Base-by-base conservation (phyloP, 2,888 invertebrate genomes). In the Eupeodes latifasciatus region DNA sequence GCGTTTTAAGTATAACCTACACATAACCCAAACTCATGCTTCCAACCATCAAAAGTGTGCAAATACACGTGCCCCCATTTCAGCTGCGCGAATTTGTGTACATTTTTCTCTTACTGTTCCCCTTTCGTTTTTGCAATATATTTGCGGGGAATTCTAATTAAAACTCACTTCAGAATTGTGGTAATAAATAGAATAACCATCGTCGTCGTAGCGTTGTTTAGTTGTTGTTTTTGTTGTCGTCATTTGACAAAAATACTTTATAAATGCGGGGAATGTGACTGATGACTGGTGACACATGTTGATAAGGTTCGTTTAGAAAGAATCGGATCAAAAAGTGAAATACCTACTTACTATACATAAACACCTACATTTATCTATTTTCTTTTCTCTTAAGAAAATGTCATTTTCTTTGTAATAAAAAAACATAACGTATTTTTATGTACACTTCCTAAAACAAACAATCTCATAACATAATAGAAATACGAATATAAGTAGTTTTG, bases 51-150 rank as follows among this genome's bases (percentile, higher is more conserved):
- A n/a, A 79, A 84, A 79, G 83, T 79, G 79, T 84, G 83, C 83
- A 84, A 74, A 84, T 75, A 79, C 79, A 84, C 78, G 83, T 84
- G 83, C 74, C 47, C 47, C 49, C 36, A 5, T 49, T 34, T 77
- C 57, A 72, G 47, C 27, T 72, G 19, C 34, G 11, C 16, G 47
- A 72, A 47, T 72, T 47, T 72, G 36, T 67, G 16, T 44, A 71
- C n/a, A 57, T 11, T 72, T 57, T 59, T 59, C 19, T 57, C 4
- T 10, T 55, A 36, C 44, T 5, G 19, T 6, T 12, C 64, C 47
- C 44, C 47, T 6, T 3, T 5, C 16, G 51, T 5, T 51, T 12
- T 5, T 6, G 3, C n/a, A 49, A 27, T 27, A 27, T 27, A 27
- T 27, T 27, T 59, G 27, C 72, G 47, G 59, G 44, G 14, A 59